Base-by-base conservation (phyloP, 2,113 vertebrate genomes). In the Notarius lentiginosus region DNA sequence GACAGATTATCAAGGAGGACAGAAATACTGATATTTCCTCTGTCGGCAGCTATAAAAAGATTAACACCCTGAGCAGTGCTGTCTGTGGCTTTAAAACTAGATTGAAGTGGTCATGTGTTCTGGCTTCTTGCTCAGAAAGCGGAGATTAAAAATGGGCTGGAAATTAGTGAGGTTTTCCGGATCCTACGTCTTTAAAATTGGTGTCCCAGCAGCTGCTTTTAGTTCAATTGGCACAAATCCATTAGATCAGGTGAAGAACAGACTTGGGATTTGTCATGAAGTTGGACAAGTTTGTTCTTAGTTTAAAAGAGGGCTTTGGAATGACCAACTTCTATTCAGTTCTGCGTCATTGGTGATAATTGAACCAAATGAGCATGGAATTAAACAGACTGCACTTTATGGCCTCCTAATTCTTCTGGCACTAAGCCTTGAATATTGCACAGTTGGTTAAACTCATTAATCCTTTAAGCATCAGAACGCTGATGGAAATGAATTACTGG, bases 301-400 rank as follows among this genome's bases (percentile, higher is more conserved):
- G 27, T 61, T 80, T 61, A 61, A 41, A 80, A 80, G 79, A 61
- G 30, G 30, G 79, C 79, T 41, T 80, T 2, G 6, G 9, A 60
- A 80, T 80, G 55, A 73, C 56, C 51, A 72, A 65, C 81, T 75
- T 55, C 51, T 65, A 24, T 83, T 76, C 34, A 77, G 80, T 86
- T 89, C n/a, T 82, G 60, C 87, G 89, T 90, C 88, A 89, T 88
- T 75, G 88, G 76, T 18, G 22, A 73, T 92, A 93, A 93, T 92
- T 90, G 89, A 93, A 91, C 76, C 91, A 92, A 90, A 91, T 88
- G 88, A 87, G 92, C 90, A 80, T 91, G 85, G 88, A 88, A 94
- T 93, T 92, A 93, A 92, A 90, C 61, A 68, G 30, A n/a, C 47
- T 6, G 17, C 5, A 86, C 79, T 85, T 82, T 58, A 88, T 49